These are phyloP conservation scores for Cyclura pinguis DNA, from an alignment of 2,797 vertebrate genomes.

Conservation along the genomic window DNA sequence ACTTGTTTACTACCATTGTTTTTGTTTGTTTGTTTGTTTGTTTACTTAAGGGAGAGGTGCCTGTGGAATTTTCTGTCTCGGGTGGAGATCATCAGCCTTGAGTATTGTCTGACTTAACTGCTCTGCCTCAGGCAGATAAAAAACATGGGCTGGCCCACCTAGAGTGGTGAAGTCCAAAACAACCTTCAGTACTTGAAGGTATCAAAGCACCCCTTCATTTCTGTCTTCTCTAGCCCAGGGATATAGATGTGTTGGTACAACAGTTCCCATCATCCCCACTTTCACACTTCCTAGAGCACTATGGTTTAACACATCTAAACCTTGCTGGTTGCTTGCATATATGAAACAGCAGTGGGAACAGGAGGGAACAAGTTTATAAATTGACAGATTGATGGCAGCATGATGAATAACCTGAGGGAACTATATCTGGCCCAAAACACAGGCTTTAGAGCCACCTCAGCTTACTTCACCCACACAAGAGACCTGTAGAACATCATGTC, in stretches of 20 bases:
- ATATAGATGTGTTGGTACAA: not conserved
- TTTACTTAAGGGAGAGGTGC: not conserved
- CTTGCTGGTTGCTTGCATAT: no score
- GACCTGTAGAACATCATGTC: not conserved
- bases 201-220: not conserved
- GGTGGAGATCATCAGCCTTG: not conserved
- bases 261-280: not conserved
- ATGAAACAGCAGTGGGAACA: not conserved
- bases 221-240: not conserved
- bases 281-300: not conserved
- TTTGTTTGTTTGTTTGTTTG: not conserved
- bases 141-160: not conserved
- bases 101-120: not conserved
- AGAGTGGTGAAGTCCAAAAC: not conserved
- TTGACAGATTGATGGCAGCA: conserved; percentile 11
- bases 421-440: not conserved
- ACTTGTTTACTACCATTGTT: not conserved
- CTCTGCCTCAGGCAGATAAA: not conserved
- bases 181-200: not conserved
- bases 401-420: not conserved
- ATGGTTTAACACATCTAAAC: not conserved
- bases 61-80: not conserved
- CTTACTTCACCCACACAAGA: not conserved
- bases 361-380: not conserved
- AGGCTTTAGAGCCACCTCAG: not conserved